A percentile compares a stretch with the other conserved stretches of the same genome.
These are phyloP conservation scores for Pleuronectes platessa DNA, from an alignment of 2,113 vertebrate genomes.

Conservation along the genomic window DNA sequence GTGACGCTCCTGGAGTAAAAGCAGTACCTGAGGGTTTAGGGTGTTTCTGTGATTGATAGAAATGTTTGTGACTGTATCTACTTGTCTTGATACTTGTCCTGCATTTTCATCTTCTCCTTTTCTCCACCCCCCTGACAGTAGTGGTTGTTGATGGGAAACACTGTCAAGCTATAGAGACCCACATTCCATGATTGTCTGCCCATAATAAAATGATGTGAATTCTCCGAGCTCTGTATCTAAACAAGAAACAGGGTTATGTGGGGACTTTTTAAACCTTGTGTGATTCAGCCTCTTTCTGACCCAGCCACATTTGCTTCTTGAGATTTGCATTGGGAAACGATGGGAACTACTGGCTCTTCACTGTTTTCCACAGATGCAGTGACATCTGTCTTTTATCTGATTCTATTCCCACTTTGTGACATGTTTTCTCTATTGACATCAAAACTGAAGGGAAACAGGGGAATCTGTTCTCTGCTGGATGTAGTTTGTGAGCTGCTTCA, in stretches of 20 bases:
- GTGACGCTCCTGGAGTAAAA: constrained; percentile 19
- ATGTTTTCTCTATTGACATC: constrained; percentile 13
- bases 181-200: constrained; percentile 45
- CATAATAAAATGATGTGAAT: constrained; percentile 46
- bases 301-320: constrained; percentile 22
- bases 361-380: constrained; percentile 8
- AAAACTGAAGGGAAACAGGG: constrained; percentile 13
- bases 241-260: constrained; percentile 46
- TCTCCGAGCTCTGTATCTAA: constrained; percentile 44
- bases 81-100: constrained; percentile 55
- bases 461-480: constrained; percentile 1
- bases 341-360: background rate
- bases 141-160: constrained; percentile 55
- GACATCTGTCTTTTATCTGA: constrained; percentile 16
- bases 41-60: constrained; percentile 56
- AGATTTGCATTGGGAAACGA: constrained; percentile 27
- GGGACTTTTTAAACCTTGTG: constrained; percentile 48
- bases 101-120: constrained; percentile 51
- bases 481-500: constrained; percentile 4
- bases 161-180: constrained; percentile 53
- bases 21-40: constrained; percentile 9
- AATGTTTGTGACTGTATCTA: constrained; percentile 53
- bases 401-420: constrained; percentile 8
- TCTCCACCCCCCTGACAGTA: constrained; percentile 49
- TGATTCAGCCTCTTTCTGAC: constrained; percentile 33